phyloP scores from a whole-genome alignment of 2,113 vertebrate species.

The Promerops cafer region DNA sequence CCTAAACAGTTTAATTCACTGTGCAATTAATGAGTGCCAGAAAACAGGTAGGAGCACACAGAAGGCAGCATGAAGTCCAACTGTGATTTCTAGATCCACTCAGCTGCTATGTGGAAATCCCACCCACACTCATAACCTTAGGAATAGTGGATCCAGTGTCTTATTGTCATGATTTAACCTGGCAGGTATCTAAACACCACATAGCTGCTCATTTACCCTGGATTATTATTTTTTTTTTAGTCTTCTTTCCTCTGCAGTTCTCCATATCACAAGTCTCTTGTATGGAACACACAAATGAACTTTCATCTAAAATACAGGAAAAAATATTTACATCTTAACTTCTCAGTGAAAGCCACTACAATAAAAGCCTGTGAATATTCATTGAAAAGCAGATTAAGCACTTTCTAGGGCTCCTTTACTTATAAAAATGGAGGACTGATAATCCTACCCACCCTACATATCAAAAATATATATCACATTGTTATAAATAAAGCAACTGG shows the following conservation, averaged over 20 bases:
- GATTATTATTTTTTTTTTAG: not conserved
- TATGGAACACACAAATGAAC: not conserved
- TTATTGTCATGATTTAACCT: not conserved
- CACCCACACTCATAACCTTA: not conserved
- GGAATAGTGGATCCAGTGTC: not conserved
- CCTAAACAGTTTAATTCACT: not conserved
- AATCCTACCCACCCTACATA: not conserved
- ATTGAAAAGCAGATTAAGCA: not conserved
- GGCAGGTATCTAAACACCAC: not conserved
- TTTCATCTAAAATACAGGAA: not conserved
- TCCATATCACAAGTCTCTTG: not conserved
- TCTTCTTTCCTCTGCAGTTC: not conserved
- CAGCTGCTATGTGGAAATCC: not conserved
- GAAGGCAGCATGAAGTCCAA: not conserved
- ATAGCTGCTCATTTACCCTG: not conserved
- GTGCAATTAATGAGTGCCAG: not conserved
- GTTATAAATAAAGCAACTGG: not conserved
- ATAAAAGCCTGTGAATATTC: not conserved
- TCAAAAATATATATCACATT: not conserved
- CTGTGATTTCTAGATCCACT: not conserved
- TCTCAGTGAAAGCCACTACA: not conserved
- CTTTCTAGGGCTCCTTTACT: not conserved
- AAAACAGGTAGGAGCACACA: not conserved
- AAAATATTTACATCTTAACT: not conserved
- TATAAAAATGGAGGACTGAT: not conserved